phyloP scores from a whole-genome alignment of 2,888 invertebrate species.

The Tineola bisselliella region DNA sequence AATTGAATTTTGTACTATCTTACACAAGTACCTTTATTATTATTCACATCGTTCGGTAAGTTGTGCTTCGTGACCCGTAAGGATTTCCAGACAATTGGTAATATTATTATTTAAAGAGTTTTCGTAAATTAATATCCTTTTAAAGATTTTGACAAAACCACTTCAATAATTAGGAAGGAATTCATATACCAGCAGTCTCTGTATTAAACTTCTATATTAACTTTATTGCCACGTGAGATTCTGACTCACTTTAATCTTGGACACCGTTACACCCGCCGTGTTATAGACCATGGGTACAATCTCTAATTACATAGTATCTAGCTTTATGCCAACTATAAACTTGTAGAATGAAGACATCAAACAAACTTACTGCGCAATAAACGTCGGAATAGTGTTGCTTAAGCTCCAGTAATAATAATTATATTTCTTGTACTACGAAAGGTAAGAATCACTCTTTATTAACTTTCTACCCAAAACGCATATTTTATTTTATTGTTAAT shows the following conservation, averaged over 20 bases:
- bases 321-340: constrained; percentile 6
- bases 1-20: too few relatives aligned
- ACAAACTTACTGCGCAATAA: constrained; percentile 6
- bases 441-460: not conserved
- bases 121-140: too few relatives aligned
- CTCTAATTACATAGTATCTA: not conserved
- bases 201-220: not conserved
- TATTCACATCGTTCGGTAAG: too few relatives aligned
- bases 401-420: not conserved
- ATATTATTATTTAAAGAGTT: too few relatives aligned
- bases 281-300: not conserved
- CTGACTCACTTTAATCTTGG: constrained; percentile 2
- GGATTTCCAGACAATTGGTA: too few relatives aligned
- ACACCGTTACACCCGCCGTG: not conserved
- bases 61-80: too few relatives aligned
- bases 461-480: not conserved
- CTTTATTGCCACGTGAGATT: not conserved
- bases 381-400: not conserved
- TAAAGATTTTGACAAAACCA: too few relatives aligned
- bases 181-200: too few relatives aligned
- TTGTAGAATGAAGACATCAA: constrained; percentile 1
- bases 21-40: too few relatives aligned
- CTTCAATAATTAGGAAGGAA: too few relatives aligned
- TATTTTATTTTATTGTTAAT: too few relatives aligned
- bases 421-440: not conserved